These are phyloP conservation scores for Oncorhynchus keta DNA, from an alignment of 2,113 vertebrate genomes.

Conservation along the genomic window DNA sequence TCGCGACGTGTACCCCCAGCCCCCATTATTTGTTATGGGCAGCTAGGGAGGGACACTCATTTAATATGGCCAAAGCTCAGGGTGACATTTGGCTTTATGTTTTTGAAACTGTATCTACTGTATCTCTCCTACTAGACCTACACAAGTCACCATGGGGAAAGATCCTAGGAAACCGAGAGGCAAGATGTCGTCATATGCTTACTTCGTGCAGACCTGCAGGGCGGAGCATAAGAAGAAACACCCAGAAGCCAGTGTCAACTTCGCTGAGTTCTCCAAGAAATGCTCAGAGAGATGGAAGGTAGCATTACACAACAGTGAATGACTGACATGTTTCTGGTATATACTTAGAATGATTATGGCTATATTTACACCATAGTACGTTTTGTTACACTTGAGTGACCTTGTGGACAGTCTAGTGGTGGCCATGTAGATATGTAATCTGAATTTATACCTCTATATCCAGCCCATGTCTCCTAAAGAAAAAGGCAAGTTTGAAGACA, in stretches of 20 bases:
- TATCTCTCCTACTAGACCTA: no score
- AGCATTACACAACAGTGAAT: conserved; percentile 19
- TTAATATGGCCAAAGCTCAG: no score
- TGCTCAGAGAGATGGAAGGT: conserved; percentile 97
- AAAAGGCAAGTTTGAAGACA: conserved; percentile 95
- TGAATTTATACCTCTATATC: conserved; percentile 15
- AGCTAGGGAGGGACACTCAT: no score
- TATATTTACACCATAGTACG: background rate
- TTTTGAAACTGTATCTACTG: background rate
- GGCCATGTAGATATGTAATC: no score
- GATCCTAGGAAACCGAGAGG: conserved; percentile 88
- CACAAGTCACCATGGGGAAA: conserved; percentile 84
- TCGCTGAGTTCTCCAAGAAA: conserved; percentile 96
- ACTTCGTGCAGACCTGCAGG: conserved; percentile 95
- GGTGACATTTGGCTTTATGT: no score
- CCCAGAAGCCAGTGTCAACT: conserved; percentile 89
- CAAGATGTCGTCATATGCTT: conserved; percentile 74
- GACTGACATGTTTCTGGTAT: background rate
- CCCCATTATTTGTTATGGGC: no score
- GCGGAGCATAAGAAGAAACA: conserved; percentile 99
- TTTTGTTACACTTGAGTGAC: background rate
- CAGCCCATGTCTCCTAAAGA: conserved; percentile 96
- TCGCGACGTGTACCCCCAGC: no score
- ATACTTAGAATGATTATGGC: background rate
- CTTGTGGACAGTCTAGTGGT: background rate